Evolutionary conservation across 2,888 invertebrate species (phyloP), one percentile per base, ranked within the genome.

Genomic region (Ditula angustiorana): DNA sequence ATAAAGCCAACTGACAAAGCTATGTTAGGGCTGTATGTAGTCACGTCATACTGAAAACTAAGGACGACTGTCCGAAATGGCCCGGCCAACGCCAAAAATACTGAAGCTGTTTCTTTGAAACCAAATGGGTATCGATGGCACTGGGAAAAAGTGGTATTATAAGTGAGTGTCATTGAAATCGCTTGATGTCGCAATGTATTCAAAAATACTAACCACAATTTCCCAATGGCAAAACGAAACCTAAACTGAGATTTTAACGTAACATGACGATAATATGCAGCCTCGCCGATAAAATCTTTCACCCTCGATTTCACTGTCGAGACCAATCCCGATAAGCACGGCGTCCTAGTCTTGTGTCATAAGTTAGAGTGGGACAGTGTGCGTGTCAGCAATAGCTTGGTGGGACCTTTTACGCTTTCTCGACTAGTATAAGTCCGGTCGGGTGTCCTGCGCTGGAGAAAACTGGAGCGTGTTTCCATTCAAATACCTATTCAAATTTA

Each of bases 181-280:
- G n/a, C n/a, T 26, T 26, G 26, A 26, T 26, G 26, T 5, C 26
- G n/a, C n/a, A n/a, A n/a, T n/a, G n/a, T n/a, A n/a, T n/a, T n/a
- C n/a, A n/a, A n/a, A 66, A 65, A 69, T 64, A 60, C 37, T 41
- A 70, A 66, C 67, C 67, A 53, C 66, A 62, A 57, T 61, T 57
- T 55, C 23, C 53, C 60, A 65, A 53, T 56, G 65, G 56, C 58
- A 59, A 67, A 67, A 64, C 33, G 37, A 21, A 59, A 52, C 33
- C 44, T 53, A 33, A 47, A 49, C 33, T 52, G 52, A 37, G 30
- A 56, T 60, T 44, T 73, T 67, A 71, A 73, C 73, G 68, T 71
- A 71, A 71, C 35, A 33, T 24, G 62, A 19, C 13, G 47, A 57
- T 63, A 57, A 63, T 58, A 63, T 44, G 50, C 44, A 63, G 50